Base-by-base conservation (phyloP, 2,888 invertebrate genomes). In the Sinelater perroti region DNA sequence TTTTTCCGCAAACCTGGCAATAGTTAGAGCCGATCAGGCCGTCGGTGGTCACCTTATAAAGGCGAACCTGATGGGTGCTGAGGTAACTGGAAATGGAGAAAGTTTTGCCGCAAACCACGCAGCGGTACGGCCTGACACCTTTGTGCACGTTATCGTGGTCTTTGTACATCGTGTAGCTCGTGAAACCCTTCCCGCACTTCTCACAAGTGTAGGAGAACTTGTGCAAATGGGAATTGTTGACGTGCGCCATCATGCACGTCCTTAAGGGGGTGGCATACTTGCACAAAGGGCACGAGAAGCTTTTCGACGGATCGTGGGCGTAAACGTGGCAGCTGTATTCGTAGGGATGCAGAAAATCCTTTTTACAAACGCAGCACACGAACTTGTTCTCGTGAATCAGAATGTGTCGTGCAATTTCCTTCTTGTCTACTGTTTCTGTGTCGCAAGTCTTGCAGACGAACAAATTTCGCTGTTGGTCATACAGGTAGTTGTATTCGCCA, bases 141-240 rank as follows among this genome's bases (percentile, higher is more conserved):
- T 79, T 77, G 70, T 83, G 83, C n/a, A 81, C 80, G 67, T 84
- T 83, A 66, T 80, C 79, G 70, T 85, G 84, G 57, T 83, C 83
- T 65, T 80, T 79, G 53, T 80, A 81, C 64, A 81, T 78, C 30
- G 80, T 79, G 31, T 76, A 75, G 66, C 82, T 81, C 73, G 81
- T 81, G 60, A 83, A 83, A n/a, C 82, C 82, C 70, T 82, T 82
- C 53, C 80, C 79, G 67, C 83, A 83, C 5, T 78, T 78, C 40
- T 80, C 78, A 67, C 83, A 83, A 56, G 79, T 78, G 70, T 82
- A 82, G 54, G 79, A 79, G 59, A 79, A 77, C 36, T 75, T 73
- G 20, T 72, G 69, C 13, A 73, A 65, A 56, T 77, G 77, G n/a
- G 68, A 70, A n/a, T 67, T 66, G 47, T 76, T 74, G 3, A 76